A percentile compares a stretch with the other conserved stretches of the same genome.
phyloP scores from a whole-genome alignment of 1,140 invertebrate species.

The Bombus pascuorum region DNA sequence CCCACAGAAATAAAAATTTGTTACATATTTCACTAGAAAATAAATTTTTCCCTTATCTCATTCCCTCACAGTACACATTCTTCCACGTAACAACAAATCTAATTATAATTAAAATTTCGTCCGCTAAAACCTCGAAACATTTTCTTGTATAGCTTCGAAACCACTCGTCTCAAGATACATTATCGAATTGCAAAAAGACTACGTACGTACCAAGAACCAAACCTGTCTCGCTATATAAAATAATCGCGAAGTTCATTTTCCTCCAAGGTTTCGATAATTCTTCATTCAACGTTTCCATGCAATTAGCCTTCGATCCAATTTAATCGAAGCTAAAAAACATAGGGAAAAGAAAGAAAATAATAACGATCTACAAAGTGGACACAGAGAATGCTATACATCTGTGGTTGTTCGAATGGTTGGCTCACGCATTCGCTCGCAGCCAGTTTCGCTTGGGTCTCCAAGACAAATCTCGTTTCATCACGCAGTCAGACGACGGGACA shows the following conservation, averaged over 20 bases:
- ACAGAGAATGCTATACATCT: not conserved
- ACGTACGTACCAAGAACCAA: not conserved
- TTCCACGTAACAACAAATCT: not conserved
- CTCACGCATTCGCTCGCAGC: not conserved
- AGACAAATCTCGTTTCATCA: constrained; percentile 33
- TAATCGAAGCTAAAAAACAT: not conserved
- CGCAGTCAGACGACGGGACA: constrained; percentile 24
- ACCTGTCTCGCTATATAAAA: not conserved
- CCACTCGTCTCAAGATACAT: not conserved
- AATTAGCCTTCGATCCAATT: not conserved
- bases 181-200: not conserved
- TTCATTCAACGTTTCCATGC: not conserved
- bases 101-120: not conserved
- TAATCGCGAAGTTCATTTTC: not conserved
- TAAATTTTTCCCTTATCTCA: not conserved
- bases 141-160: not conserved
- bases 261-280: not conserved
- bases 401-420: not conserved
- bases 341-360: too few relatives aligned
- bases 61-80: too few relatives aligned
- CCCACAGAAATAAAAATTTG: too few relatives aligned
- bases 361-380: not conserved
- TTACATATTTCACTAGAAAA: not conserved
- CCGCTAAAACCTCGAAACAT: not conserved
- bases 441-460: not conserved